phyloP scores from a whole-genome alignment of 37 sponge, comb jelly and placozoan species.

The Mnemiopsis leidyi region DNA sequence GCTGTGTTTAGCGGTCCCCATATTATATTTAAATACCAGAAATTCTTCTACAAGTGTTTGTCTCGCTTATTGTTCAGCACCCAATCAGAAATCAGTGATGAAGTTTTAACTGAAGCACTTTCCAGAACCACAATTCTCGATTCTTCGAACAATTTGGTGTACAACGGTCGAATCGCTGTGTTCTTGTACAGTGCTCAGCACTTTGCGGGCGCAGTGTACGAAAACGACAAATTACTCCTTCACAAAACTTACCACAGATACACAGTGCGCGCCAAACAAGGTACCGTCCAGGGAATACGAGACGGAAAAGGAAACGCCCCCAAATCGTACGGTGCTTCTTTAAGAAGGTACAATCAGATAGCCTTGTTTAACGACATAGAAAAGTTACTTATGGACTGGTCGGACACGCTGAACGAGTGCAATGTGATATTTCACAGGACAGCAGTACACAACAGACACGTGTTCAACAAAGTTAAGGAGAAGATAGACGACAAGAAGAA shows the following conservation, averaged over 20 bases:
- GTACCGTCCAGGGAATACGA: conserved; percentile 82
- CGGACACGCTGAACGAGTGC: conserved; percentile 62
- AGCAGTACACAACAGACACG: conserved; percentile 69
- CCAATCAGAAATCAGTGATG: background rate
- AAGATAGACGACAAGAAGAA: conserved; percentile 62
- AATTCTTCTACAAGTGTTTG: background rate
- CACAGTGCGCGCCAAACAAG: conserved; percentile 92
- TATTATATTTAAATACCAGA: background rate
- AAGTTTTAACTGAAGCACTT: background rate
- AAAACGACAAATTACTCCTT: conserved; percentile 69
- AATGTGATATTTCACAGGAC: conserved; percentile 74
- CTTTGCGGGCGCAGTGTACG: conserved; percentile 94
- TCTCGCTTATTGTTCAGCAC: background rate
- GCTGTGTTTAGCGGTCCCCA: background rate
- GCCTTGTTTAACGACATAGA: conserved; percentile 70
- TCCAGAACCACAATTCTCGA: background rate
- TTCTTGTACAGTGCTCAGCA: conserved; percentile 69
- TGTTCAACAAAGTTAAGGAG: conserved; percentile 59
- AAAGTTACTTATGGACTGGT: conserved; percentile 75
- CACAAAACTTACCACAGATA: conserved; percentile 99
- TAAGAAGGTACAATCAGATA: conserved; percentile 18
- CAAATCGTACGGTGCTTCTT: conserved; percentile 65
- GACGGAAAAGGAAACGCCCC: conserved; percentile 85
- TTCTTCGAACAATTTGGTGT: background rate
- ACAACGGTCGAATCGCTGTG: background rate